A percentile compares a stretch with the other conserved stretches of the same genome.
Evolutionary conservation across 2,113 vertebrate genomes (phyloP).

Genomic region (Chelonoidis abingdonii): DNA sequence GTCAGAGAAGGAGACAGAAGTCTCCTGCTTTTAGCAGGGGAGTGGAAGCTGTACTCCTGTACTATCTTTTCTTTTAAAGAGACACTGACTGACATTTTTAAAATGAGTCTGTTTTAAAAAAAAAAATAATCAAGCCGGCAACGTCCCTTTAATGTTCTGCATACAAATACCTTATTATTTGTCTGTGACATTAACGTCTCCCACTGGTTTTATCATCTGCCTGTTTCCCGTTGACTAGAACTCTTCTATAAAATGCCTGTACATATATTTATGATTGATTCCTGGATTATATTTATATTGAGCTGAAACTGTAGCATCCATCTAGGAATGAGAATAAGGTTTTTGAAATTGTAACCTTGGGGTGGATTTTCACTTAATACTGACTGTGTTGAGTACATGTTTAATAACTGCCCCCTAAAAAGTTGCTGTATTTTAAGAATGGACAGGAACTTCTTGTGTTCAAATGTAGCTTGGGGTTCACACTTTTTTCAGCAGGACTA

Average conservation of each 20-base stretch:
- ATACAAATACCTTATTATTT: neutral
- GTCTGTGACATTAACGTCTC: neutral
- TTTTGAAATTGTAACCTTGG: constrained; percentile 52
- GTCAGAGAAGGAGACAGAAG: neutral
- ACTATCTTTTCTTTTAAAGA: neutral
- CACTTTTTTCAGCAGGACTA: neutral
- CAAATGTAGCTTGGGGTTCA: neutral
- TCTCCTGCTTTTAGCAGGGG: neutral
- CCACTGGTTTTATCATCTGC: fast-evolving
- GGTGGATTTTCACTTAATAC: constrained; percentile 5
- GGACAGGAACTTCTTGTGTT: constrained; percentile 26
- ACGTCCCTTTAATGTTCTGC: neutral
- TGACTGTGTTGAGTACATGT: constrained; percentile 16
- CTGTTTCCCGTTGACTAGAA: neutral
- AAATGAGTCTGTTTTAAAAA: neutral
- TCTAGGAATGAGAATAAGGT: constrained; percentile 5
- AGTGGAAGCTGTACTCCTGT: neutral
- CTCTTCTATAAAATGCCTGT: neutral
- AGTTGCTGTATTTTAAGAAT: constrained; percentile 33
- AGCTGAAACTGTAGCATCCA: constrained; percentile 5
- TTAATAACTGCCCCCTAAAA: constrained; percentile 36
- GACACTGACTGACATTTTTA: neutral
- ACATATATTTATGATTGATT: neutral
- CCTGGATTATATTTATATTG: neutral
- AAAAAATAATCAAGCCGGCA: neutral